These are phyloP conservation scores for Ceratosolen fusciceps DNA, from an alignment of 1,140 invertebrate genomes.

Conservation along the genomic window DNA sequence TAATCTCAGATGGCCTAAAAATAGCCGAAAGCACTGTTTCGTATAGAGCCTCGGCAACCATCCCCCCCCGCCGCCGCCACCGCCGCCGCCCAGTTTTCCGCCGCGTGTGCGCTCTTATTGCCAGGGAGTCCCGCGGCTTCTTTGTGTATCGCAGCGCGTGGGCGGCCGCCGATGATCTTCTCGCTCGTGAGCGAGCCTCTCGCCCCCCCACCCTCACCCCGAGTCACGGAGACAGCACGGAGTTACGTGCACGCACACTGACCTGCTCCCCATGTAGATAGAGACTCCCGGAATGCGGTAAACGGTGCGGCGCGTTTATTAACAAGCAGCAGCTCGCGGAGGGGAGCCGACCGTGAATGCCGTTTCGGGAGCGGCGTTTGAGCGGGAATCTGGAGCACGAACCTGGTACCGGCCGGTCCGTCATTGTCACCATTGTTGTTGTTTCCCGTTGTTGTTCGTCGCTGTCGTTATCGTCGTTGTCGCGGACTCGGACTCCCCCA, in stretches of 20 bases:
- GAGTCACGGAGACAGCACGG: neutral
- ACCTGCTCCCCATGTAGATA: too few relatives aligned
- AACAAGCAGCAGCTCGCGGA: neutral
- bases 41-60: too few relatives aligned
- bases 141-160: conserved; percentile 6
- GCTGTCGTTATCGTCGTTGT: neutral
- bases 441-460: neutral
- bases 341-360: conserved; percentile 32
- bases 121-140: neutral
- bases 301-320: conserved; percentile 11
- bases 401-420: neutral
- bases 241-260: neutral
- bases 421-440: too few relatives aligned
- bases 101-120: neutral
- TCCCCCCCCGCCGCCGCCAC: neutral
- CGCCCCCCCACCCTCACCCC: conserved; percentile 48
- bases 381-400: conserved; percentile 1
- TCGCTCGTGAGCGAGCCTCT: too few relatives aligned
- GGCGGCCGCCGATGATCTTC: neutral
- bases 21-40: conserved; percentile 13
- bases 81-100: neutral
- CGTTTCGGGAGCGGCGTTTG: neutral
- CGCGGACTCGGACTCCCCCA: too few relatives aligned
- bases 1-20: conserved; percentile 17
- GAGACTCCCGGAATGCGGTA: neutral